A percentile compares a stretch with the other conserved stretches of the same genome.
These are phyloP conservation scores for Pinctada fucata DNA, from an alignment of 2,888 invertebrate genomes.

Conservation along the genomic window DNA sequence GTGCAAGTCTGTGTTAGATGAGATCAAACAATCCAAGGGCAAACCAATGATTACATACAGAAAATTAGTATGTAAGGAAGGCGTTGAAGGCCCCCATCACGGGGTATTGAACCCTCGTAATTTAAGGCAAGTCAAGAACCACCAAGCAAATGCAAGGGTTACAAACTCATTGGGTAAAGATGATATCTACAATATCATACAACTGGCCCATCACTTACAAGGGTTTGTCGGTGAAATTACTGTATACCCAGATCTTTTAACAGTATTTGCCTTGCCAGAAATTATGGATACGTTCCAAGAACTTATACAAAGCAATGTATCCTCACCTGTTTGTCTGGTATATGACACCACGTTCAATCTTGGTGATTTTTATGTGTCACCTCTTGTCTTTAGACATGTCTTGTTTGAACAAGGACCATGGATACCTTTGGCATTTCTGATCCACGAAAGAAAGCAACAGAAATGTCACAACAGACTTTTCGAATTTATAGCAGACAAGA, in stretches of 20 bases:
- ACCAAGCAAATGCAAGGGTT: background rate
- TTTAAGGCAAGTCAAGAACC: conserved; percentile 22
- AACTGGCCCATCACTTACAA: conserved; percentile 21
- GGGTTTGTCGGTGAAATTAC: conserved; percentile 21
- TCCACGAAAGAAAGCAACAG: too few species aligned
- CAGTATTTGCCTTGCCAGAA: too few species aligned
- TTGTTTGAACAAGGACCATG: background rate
- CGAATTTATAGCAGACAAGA: background rate
- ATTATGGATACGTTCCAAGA: too few species aligned
- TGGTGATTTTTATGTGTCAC: conserved; percentile 30
- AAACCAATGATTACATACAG: conserved; percentile 9
- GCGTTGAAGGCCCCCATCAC: conserved; percentile 5
- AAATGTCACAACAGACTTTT: too few species aligned
- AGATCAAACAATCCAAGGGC: background rate
- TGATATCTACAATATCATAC: conserved; percentile 17
- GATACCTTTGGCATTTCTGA: conserved; percentile 24
- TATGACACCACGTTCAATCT: conserved; percentile 25
- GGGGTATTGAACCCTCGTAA: conserved; percentile 28
- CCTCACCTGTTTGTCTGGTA: too few species aligned
- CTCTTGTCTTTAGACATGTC: too few species aligned
- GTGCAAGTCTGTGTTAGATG: background rate
- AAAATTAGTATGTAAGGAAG: conserved; percentile 9
- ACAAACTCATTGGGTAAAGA: conserved; percentile 13
- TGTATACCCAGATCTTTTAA: too few species aligned
- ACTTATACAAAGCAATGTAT: too few species aligned